phyloP scores from a whole-genome alignment of 2,888 invertebrate species.

The Timema cristinae region DNA sequence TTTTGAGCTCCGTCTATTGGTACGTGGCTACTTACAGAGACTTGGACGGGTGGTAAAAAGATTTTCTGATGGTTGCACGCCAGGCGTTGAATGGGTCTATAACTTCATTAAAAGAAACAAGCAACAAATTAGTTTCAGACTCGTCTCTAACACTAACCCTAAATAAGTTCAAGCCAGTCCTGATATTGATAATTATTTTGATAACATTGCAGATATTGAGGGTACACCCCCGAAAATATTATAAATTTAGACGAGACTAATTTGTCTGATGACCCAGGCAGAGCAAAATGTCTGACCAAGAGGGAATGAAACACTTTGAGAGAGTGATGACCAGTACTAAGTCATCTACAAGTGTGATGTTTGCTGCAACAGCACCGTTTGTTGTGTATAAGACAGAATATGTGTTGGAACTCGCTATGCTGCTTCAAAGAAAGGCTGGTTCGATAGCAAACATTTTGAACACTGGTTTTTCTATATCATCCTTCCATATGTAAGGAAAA shows the following conservation, averaged over 20 bases:
- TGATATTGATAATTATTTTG: not conserved
- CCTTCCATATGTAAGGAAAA: slow-evolving; percentile 4
- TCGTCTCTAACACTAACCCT: not conserved
- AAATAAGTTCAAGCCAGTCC: not conserved
- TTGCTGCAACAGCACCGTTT: slow-evolving; percentile 40
- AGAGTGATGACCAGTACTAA: slow-evolving; percentile 39
- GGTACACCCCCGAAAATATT: slow-evolving; percentile 25
- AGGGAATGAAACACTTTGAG: slow-evolving; percentile 40
- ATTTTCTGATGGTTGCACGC: too few species aligned
- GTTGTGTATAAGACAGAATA: slow-evolving; percentile 40
- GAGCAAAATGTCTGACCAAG: slow-evolving; percentile 35
- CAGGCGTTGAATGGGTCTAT: not conserved
- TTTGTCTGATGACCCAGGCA: slow-evolving; percentile 40
- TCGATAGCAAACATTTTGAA: slow-evolving; percentile 30
- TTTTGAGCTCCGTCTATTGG: not conserved
- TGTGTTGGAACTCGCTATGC: slow-evolving; percentile 35
- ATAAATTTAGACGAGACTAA: slow-evolving; percentile 43
- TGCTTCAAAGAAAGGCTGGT: slow-evolving; percentile 38
- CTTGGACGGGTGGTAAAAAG: not conserved
- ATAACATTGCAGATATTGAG: not conserved
- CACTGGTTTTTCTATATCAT: slow-evolving; percentile 24
- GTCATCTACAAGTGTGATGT: slow-evolving; percentile 39
- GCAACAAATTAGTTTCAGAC: not conserved
- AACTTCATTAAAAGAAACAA: not conserved
- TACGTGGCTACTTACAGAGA: not conserved